phyloP scores from a whole-genome alignment of 2,113 vertebrate species.

The Lycocorax pyrrhopterus region DNA sequence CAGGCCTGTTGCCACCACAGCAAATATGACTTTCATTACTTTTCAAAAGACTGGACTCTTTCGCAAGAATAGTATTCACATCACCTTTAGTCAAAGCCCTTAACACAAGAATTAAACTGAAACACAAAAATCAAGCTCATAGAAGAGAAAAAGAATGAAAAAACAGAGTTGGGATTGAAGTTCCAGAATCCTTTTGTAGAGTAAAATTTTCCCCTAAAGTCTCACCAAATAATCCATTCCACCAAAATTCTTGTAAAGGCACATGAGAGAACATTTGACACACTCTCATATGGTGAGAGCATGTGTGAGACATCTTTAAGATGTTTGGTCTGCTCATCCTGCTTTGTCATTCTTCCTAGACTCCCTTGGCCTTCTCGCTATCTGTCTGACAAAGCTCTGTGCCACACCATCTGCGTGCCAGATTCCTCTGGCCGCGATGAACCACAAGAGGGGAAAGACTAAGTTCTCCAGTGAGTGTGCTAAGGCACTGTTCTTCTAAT shows the following conservation, averaged over 20 bases:
- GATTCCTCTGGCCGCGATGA: accelerated
- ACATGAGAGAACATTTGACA: not conserved
- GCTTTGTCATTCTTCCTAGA: conserved; percentile 21
- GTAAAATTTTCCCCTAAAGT: not conserved
- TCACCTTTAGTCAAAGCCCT: not conserved
- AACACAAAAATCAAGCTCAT: not conserved
- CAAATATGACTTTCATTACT: not conserved
- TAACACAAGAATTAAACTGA: not conserved
- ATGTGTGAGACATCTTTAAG: not conserved
- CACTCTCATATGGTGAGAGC: not conserved
- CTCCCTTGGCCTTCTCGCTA: not conserved
- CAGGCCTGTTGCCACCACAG: not conserved
- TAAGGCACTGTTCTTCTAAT: not conserved
- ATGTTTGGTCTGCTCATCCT: not conserved
- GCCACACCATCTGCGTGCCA: not conserved
- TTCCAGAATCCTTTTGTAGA: not conserved
- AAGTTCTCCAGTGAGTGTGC: not conserved
- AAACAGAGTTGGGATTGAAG: not conserved
- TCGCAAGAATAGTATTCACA: not conserved
- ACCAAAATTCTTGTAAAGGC: not conserved
- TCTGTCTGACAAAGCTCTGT: not conserved
- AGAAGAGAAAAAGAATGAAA: not conserved
- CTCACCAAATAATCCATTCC: not conserved
- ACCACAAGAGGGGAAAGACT: not conserved
- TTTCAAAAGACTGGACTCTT: not conserved